Base-by-base conservation (phyloP, 1,140 invertebrate genomes). In the Bombus pyrosoma region DNA sequence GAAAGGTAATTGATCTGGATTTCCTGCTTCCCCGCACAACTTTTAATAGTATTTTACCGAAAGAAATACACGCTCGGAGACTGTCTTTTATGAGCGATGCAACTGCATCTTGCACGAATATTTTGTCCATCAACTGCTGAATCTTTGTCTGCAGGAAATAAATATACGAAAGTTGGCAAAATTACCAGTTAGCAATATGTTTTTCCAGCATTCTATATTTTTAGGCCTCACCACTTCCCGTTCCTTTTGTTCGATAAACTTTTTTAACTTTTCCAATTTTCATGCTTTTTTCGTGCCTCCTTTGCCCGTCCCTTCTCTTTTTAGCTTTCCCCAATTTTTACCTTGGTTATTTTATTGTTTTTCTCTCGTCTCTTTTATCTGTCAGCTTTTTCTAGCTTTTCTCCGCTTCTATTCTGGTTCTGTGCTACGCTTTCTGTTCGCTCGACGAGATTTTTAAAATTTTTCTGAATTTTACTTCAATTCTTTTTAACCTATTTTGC, bases 1-100 rank as follows among this genome's bases (percentile, higher is more conserved):
- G 89, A 83, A 90, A 86, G 86, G 89, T 91, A 90, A 91, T 88
- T 88, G 89, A 91, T 91, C 86, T 86, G 84, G 74, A 88, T 88
- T 87, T 85, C 76, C 87, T 78, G 59, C 75, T 68, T 85, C 68
- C 32, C 41, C 59, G 43, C 39, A 72, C 25, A 90, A 90, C 89
- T 90, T 90, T 90, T 90, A 90, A 90, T 90, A 90, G 89, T 83
- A 86, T 90, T 90, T 90, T 83, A 90, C 76, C 80, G 76, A 34
- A 32, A n/a, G 41, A 53, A 76, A 79, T 59, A 81, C 82, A 57
- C 83, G n/a, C 3, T 34, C 18, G 5, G 13, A 9, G 43, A 2
- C 2, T 12, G 12, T 18, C 12, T 8, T 22, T 53, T 8, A 43
- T n/a, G 37, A 43, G 13, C 4, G 3, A 25, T 25, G 37, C 6